Evolutionary conservation across 2,797 vertebrate species (phyloP).

Genomic region (Ctenopoma kingsleyae): DNA sequence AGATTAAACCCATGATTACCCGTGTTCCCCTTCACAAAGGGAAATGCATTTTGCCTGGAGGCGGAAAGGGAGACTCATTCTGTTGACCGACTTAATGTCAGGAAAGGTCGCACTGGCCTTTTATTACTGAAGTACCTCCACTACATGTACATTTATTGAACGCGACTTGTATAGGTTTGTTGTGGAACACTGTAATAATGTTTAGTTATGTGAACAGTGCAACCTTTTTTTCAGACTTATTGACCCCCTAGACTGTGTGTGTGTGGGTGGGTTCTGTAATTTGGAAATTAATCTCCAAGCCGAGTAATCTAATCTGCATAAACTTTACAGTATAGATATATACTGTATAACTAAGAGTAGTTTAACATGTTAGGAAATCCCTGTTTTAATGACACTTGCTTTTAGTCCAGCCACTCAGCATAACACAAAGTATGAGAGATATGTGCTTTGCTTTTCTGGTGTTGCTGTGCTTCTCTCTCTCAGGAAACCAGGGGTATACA

Average conservation of each 20-base stretch:
- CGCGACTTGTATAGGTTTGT: constrained; percentile 24
- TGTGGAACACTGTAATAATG: neutral
- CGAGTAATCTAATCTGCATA: neutral
- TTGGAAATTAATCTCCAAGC: neutral
- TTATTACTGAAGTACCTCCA: constrained; percentile 36
- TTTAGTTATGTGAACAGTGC: constrained; percentile 21
- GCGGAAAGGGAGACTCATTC: constrained; percentile 36
- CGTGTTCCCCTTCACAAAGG: constrained; percentile 21
- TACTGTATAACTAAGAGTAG: too few species aligned
- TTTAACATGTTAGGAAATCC: too few species aligned
- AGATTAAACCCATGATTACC: constrained; percentile 51
- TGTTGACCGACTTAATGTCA: constrained; percentile 48
- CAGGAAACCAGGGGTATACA: too few species aligned
- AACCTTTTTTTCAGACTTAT: neutral
- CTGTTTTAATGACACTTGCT: too few species aligned
- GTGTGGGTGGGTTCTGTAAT: constrained; percentile 7
- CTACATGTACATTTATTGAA: constrained; percentile 31
- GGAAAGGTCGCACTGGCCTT: constrained; percentile 48
- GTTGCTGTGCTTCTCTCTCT: too few species aligned
- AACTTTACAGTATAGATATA: too few species aligned
- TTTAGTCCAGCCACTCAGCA: too few species aligned
- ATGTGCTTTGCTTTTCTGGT: too few species aligned
- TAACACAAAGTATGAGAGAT: too few species aligned
- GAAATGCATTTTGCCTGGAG: constrained; percentile 41
- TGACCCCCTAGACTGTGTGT: constrained; percentile 13